Conservation (phyloP, 2,113 vertebrate species). For the Engraulis encrasicolus region DNA sequence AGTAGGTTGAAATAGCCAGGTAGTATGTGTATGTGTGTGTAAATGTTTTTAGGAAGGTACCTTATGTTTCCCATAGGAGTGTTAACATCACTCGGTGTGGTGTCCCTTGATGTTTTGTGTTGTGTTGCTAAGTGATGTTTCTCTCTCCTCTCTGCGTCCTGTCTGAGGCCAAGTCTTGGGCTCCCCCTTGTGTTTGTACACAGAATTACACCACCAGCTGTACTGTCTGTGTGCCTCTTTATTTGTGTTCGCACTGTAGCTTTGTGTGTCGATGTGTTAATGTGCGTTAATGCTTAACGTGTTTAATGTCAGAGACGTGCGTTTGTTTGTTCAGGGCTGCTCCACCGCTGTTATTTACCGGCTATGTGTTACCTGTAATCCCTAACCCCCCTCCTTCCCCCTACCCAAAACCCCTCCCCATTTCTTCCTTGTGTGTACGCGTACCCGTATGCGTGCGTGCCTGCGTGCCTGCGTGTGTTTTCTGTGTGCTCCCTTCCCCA, state of each 20-base stretch:
- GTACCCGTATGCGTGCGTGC: slow-evolving; percentile 74
- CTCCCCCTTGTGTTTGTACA: slow-evolving; percentile 20
- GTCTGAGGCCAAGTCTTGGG: neutral
- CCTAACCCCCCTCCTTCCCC: slow-evolving; percentile 15
- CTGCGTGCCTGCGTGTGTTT: slow-evolving; percentile 68
- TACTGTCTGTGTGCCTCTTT: slow-evolving; percentile 61
- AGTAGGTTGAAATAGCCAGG: neutral
- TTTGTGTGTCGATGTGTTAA: neutral
- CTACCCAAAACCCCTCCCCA: slow-evolving; percentile 55
- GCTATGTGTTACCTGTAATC: slow-evolving; percentile 2
- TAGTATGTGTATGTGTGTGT: neutral
- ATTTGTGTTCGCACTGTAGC: slow-evolving; percentile 6
- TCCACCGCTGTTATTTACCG: slow-evolving; percentile 14
- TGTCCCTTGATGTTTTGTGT: neutral
- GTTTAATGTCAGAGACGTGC: neutral
- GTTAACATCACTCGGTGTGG: too few relatives aligned
- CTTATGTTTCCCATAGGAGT: too few relatives aligned
- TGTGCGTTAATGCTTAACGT: slow-evolving; percentile 53
- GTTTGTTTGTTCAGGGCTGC: too few relatives aligned
- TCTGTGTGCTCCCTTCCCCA: slow-evolving; percentile 89
- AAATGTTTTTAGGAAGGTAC: too few relatives aligned
- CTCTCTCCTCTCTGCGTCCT: neutral
- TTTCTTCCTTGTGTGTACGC: too few relatives aligned
- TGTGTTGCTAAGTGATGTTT: neutral
- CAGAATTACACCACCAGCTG: slow-evolving; percentile 31